phyloP scores from a whole-genome alignment of 2,113 vertebrate species.

The Pogona vitticeps region DNA sequence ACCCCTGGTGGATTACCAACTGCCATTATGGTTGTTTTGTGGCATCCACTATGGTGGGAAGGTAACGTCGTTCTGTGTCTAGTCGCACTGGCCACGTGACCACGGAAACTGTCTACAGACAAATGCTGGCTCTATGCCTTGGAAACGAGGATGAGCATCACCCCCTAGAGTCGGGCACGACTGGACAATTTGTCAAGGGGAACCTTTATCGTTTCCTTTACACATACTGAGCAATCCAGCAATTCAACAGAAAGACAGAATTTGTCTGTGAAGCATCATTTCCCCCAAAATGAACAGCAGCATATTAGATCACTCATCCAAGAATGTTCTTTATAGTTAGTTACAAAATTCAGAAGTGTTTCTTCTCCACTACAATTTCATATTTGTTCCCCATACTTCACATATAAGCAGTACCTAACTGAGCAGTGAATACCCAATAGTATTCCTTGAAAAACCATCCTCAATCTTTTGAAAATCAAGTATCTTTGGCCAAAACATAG shows the following conservation, averaged over 20 bases:
- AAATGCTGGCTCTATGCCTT: no score
- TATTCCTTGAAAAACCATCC: neutral
- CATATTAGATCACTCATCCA: neutral
- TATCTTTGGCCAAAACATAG: neutral
- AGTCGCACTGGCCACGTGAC: no score
- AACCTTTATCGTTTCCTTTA: no score
- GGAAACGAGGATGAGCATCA: no score
- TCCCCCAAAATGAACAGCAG: neutral
- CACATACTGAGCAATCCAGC: no score
- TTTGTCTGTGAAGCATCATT: neutral
- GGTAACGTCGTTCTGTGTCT: no score
- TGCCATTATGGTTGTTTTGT: no score
- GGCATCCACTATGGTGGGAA: no score
- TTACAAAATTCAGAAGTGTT: neutral
- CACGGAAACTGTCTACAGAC: no score
- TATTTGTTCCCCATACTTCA: neutral
- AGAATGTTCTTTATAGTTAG: neutral
- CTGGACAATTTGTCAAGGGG: no score
- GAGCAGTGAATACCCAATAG: no score
- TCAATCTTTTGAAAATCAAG: neutral
- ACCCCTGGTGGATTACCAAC: neutral
- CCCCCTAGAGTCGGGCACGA: no score
- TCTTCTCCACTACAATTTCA: neutral
- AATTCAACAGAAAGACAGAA: neutral
- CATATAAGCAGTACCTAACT: neutral